Evolutionary conservation across 2,888 invertebrate genomes (phyloP), one percentile per base, ranked within the genome.

Genomic region (Drosophila koepferae): DNA sequence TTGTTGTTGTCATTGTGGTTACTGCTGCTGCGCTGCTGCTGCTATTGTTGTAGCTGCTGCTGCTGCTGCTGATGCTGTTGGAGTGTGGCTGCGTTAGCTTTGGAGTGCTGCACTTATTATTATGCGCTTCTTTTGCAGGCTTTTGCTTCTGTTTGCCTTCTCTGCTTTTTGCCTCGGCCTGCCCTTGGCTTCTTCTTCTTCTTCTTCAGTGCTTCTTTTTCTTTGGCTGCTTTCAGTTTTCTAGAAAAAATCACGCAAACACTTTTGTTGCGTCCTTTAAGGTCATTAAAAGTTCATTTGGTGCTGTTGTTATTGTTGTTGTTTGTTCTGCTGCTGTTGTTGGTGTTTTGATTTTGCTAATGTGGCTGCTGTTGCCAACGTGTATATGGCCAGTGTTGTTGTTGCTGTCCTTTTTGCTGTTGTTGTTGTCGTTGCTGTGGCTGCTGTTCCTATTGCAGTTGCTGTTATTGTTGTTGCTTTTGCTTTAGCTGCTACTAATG

Each of bases 261-360:
- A 75, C 82, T 81, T 82, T 80, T 80, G 76, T 75, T 81, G 75
- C 90, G 92, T 92, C 91, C 90, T 90, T 90, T 86, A 90, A 90
- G 90, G 92, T 90, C 90, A 90, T 91, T 91, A 82, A 89, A 89
- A 82, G 77, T 70, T 64, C 54, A 64, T 72, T 69, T 54, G 51
- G 48, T 81, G 36, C 78, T 72, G 66, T 66, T 80, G 74, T 43
- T 41, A 7, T 9, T 48, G 48, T 9, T 48, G 46, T 16, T 28
- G 44, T 14, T 40, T 78, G 23, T 23, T 23, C 23, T 72, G 68
- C 54, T 77, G 72, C 10, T 43, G 43, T 20, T 41, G 41, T 28
- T 55, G 55, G 23, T 16, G 23, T 46, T 46, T 46, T 46, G 23
- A 46, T 46, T 46, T 41, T 34, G 34, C 34, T 18, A 46, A 51